Base-by-base conservation (phyloP, 2,888 invertebrate genomes). In the Actias luna region DNA sequence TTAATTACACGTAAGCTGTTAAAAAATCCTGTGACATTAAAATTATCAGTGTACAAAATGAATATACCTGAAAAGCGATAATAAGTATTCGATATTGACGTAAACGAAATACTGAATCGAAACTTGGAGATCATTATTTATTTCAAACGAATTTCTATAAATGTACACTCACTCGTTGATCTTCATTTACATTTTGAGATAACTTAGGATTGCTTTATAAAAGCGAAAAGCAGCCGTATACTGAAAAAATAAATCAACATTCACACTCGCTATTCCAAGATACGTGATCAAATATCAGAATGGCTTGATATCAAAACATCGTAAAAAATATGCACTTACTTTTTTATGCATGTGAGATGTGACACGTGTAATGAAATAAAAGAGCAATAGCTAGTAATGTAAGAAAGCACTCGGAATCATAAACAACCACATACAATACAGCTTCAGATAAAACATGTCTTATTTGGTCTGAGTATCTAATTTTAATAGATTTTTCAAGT, bases 401-500 rank as follows among this genome's bases (percentile, higher is more conserved):
- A 79, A 74, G 74, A 75, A 73, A 16, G n/a, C 75, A 73, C 73
- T 70, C 71, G 70, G 68, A 68, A 67, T 72, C 75, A 69, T 79
- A 79, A 80, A 74, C 62, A 75, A 68, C 71, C 70, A 67, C 63
- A 68, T 73, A 74, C 73, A 78, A 76, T 75, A 77, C 76, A 73
- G 71, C 77, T 70, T 68, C 70, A 55, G 27, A 29, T 55, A 29
- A 55, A 55, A 55, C 22, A 46, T 46, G 10, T 12, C 12, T 46
- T 46, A 25, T 46, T 3, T 46, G 5, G 22, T 46, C 46, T 25
- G n/a, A 1, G 42, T 42, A n/a, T 42, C 18, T 42, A 16, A 16
- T 39, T 39, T 39, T 16, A 14, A n/a, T n/a, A 18, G n/a, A n/a
- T 18, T 7, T 42, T 42, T 18, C n/a, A n/a, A n/a, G n/a, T n/a